Evolutionary conservation across 2,888 invertebrate genomes (phyloP), one percentile per base, ranked within the genome.

Genomic region (Tenthredo mesomela): DNA sequence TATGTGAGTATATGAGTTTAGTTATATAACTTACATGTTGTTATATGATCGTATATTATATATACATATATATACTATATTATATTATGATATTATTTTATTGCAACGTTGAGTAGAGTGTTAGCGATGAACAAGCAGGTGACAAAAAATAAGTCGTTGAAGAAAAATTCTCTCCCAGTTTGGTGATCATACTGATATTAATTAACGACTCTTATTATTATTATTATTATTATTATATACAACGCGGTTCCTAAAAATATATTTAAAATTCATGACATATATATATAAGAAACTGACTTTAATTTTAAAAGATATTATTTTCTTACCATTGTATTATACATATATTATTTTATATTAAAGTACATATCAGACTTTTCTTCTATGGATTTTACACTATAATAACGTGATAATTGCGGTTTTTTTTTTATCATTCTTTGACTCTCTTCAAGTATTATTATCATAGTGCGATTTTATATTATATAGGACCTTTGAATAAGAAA

Each of bases 81-180:
- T 29, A 29, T 29, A 29, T 29, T 29, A 54, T 82, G 82, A 82
- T 82, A 82, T 82, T 67, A 70, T 80, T 82, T 67, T 67, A 82
- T 67, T 33, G 82, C 82, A 40, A 67, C 33, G 67, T 67, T 82
- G 67, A 37, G 65, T 67, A 67, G 40, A 82, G 21, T n/a, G 43
- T 67, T 18, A 37, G n/a, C 29, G 29, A 80, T 50, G 9, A 7
- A 77, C 25, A 80, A 29, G 29, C 29, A 21, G 80, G 21, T 80
- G 61, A 61, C 61, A 21, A 37, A 37, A 21, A 37, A 37, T 7
- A 37, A 61, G 58, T 80, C 37, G 61, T 80, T n/a, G 37, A 40
- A 80, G 29, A 25, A 78, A 73, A n/a, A 9, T 43, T 9, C 43
- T 73, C 43, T 37, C 61, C 21, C 12, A 25, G 10, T 61, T 25